Conservation (phyloP, 2,888 invertebrate genomes). For the Graphium colonna region DNA sequence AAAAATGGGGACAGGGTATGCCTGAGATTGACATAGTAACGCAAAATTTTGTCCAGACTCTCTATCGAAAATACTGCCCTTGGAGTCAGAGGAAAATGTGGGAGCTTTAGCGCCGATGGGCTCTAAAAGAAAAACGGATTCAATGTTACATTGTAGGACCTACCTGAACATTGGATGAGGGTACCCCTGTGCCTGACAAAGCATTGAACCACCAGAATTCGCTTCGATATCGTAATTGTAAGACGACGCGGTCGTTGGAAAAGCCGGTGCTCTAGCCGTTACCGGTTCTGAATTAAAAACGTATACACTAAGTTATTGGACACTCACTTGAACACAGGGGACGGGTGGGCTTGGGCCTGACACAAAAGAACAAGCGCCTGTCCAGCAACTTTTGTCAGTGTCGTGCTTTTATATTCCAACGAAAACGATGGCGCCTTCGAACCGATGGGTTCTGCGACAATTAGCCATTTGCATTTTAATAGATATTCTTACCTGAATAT, state of each 20-base stretch:
- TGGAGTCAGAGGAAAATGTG: conserved; percentile 81
- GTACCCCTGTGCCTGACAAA: conserved; percentile 80
- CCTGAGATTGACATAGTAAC: conserved; percentile 82
- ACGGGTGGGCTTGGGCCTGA: conserved; percentile 84
- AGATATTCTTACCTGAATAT: conserved; percentile 66
- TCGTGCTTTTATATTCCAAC: conserved; percentile 78
- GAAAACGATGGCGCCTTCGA: conserved; percentile 81
- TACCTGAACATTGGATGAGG: conserved; percentile 86
- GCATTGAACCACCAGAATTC: conserved; percentile 65
- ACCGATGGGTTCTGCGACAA: conserved; percentile 79
- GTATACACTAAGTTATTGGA: conserved; percentile 30
- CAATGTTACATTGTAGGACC: conserved; percentile 36
- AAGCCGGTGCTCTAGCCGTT: conserved; percentile 71
- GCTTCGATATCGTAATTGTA: conserved; percentile 69
- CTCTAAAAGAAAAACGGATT: conserved; percentile 61
- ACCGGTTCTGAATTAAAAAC: conserved; percentile 69
- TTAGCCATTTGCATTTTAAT: conserved; percentile 28
- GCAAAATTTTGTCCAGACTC: conserved; percentile 78
- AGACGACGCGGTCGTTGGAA: conserved; percentile 72
- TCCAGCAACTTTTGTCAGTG: conserved; percentile 74
- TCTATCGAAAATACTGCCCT: conserved; percentile 82
- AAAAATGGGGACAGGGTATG: conserved; percentile 82
- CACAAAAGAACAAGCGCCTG: conserved; percentile 82
- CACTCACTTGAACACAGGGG: conserved; percentile 84
- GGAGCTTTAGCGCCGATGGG: conserved; percentile 83